Percentiles rank a stretch among this genome's conserved stretches.
Evolutionary conservation across 2,797 vertebrate genomes (phyloP).

Genomic region (Sus cebifrons): DNA sequence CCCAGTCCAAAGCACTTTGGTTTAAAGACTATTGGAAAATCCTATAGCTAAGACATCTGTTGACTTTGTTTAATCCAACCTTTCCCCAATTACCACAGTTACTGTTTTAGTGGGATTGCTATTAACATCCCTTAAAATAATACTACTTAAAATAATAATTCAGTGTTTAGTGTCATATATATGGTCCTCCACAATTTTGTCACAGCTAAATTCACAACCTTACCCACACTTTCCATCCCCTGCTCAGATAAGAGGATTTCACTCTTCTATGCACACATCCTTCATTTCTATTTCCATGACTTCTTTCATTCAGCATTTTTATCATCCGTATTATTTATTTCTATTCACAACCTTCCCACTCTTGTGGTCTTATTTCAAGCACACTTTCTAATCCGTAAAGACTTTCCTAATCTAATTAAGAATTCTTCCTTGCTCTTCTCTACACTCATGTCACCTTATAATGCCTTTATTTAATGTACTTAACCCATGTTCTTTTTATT

Average conservation of each 20-base stretch:
- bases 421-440: not conserved
- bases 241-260: not conserved
- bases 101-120: not conserved
- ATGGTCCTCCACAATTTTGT: not conserved
- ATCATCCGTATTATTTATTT: not conserved
- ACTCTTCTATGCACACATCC: not conserved
- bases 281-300: not conserved
- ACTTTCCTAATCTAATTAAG: not conserved
- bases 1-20: too few species aligned
- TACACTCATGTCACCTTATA: not conserved
- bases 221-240: rapidly evolving
- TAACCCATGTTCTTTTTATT: not conserved
- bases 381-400: not conserved
- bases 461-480: not conserved
- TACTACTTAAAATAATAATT: constrained; percentile 1
- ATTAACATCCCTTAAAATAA: not conserved
- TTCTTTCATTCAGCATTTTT: not conserved
- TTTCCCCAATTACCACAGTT: not conserved
- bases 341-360: not conserved
- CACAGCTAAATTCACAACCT: not conserved
- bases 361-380: not conserved
- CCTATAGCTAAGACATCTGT: not conserved
- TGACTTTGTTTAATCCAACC: not conserved
- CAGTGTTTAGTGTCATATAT: not conserved
- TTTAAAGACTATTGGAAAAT: not conserved